Conservation (phyloP, 2,888 invertebrate genomes). For the Zonitis immaculata region DNA sequence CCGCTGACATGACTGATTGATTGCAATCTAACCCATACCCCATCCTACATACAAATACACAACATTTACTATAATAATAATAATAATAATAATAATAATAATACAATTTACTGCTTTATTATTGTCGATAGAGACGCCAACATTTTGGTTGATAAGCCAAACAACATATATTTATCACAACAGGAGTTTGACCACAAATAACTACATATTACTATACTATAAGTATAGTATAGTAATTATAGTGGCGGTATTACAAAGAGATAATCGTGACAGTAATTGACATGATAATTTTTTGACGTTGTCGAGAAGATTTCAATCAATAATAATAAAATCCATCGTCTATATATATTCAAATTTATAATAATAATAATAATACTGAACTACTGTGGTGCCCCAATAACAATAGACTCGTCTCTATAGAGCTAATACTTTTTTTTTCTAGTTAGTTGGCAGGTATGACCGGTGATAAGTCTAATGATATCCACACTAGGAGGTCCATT, state of each 20-base stretch:
- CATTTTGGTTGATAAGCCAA: constrained; percentile 8
- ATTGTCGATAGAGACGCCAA: constrained; percentile 29
- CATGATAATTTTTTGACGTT: background rate
- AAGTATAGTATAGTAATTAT: too few species aligned
- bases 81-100: too few species aligned
- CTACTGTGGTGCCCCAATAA: constrained; percentile 11
- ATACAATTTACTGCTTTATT: constrained; percentile 47
- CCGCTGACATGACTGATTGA: constrained; percentile 47
- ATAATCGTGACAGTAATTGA: too few species aligned
- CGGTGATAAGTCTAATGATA: constrained; percentile 32
- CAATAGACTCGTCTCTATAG: constrained; percentile 18
- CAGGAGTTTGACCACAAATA: background rate
- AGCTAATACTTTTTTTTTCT: constrained; percentile 21
- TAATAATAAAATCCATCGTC: background rate
- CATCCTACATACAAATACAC: too few species aligned
- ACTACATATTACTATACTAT: too few species aligned
- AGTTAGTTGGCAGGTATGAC: constrained; percentile 27
- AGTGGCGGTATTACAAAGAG: background rate
- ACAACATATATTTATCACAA: background rate
- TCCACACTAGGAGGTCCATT: constrained; percentile 28
- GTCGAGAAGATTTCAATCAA: background rate
- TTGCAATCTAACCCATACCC: constrained; percentile 37
- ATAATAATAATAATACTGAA: too few species aligned
- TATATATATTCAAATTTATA: too few species aligned
- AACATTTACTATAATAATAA: constrained; percentile 46